phyloP scores from a whole-genome alignment of 2,113 vertebrate genomes.

The Ornithorhynchus anatinus region DNA sequence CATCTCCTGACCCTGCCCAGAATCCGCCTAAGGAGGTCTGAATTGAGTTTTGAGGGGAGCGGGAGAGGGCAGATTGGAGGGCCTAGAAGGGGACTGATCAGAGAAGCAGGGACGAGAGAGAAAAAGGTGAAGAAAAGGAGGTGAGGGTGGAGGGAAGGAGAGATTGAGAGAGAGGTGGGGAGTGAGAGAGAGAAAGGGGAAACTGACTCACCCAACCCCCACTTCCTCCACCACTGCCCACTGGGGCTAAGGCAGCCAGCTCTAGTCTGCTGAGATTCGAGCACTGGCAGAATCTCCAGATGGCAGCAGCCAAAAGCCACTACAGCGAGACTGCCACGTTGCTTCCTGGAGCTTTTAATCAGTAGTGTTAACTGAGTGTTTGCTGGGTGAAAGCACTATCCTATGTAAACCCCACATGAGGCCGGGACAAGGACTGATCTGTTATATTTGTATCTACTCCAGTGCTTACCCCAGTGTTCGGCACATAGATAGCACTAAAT shows the following conservation, averaged over 20 bases:
- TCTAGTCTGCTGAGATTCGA: too few relatives aligned
- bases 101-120: neutral
- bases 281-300: neutral
- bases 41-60: too few relatives aligned
- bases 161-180: neutral
- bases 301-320: neutral
- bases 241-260: too few relatives aligned
- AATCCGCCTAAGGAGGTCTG: neutral
- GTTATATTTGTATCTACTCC: too few relatives aligned
- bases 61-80: neutral
- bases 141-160: accelerated
- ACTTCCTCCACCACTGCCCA: too few relatives aligned
- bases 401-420: too few relatives aligned
- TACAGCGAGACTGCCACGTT: neutral
- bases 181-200: neutral
- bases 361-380: too few relatives aligned
- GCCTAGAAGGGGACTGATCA: neutral
- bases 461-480: too few relatives aligned
- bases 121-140: neutral
- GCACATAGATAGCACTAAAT: too few relatives aligned
- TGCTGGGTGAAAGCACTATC: too few relatives aligned
- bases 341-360: neutral
- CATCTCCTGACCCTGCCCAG: neutral
- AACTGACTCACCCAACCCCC: too few relatives aligned
- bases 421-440: too few relatives aligned